Percentiles rank a stretch among this genome's conserved stretches.
These are phyloP conservation scores for Burhinus bistriatus DNA, from an alignment of 2,113 vertebrate genomes.

Conservation along the genomic window DNA sequence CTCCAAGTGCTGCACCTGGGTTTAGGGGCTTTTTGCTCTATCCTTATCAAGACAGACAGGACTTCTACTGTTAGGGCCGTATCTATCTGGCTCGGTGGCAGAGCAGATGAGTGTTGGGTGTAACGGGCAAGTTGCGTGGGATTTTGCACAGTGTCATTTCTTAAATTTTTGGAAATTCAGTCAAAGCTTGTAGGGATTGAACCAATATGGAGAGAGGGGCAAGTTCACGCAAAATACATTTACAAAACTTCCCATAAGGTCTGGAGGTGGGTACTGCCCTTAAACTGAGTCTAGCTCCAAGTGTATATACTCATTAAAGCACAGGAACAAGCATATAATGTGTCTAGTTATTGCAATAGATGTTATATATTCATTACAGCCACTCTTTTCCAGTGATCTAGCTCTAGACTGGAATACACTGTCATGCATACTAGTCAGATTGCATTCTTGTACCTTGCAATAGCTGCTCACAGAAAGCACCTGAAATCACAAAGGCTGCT, in stretches of 20 bases:
- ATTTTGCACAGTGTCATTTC: not conserved
- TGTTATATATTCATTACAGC: not conserved
- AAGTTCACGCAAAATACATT: not conserved
- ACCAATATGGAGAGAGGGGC: not conserved
- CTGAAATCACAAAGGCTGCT: not conserved
- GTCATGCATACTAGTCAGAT: fast-evolving
- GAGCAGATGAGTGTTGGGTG: not conserved
- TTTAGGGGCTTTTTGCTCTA: not conserved
- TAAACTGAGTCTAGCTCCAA: not conserved
- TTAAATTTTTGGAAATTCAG: not conserved
- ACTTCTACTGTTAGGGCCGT: not conserved
- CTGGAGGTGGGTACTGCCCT: not conserved
- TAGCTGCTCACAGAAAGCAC: not conserved
- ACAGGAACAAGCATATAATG: fast-evolving
- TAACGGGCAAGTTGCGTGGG: not conserved
- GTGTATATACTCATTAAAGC: not conserved
- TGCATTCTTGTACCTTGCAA: not conserved
- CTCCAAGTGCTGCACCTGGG: not conserved
- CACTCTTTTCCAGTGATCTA: not conserved
- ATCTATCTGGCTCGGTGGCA: fast-evolving
- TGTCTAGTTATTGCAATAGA: fast-evolving
- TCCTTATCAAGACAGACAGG: not conserved
- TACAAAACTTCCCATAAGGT: not conserved
- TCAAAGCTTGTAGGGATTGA: not conserved
- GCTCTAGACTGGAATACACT: fast-evolving